phyloP scores from a whole-genome alignment of 64 coral and sea anemone genomes.

The Dendronephthya gigantea region DNA sequence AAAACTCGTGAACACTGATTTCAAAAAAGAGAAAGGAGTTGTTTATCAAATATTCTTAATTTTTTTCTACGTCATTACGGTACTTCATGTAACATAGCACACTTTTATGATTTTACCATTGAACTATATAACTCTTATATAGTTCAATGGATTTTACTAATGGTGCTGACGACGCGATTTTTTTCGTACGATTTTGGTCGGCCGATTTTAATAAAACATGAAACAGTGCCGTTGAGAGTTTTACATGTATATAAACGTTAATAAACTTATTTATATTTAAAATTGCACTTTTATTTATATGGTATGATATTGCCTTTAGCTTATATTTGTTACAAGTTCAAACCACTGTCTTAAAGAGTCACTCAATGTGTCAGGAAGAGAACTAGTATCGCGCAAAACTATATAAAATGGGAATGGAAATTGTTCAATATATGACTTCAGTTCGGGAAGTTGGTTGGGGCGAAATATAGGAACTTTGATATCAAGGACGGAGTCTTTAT shows the following conservation, averaged over 20 bases:
- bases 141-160: too few species aligned
- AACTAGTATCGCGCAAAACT: constrained; percentile 68
- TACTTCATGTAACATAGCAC: neutral
- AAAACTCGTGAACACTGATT: too few species aligned
- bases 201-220: too few species aligned
- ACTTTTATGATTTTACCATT: neutral
- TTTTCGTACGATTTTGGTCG: too few species aligned
- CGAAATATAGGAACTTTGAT: constrained; percentile 90
- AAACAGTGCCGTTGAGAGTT: too few species aligned
- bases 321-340: constrained; percentile 70
- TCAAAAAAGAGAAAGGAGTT: too few species aligned
- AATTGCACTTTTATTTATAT: neutral
- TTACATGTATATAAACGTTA: too few species aligned
- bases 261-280: too few species aligned
- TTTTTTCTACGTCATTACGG: neutral
- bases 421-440: constrained; percentile 90
- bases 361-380: constrained; percentile 66
- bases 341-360: constrained; percentile 98
- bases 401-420: constrained; percentile 85
- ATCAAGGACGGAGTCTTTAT: constrained; percentile 88
- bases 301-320: neutral
- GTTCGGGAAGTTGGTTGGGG: constrained; percentile 53
- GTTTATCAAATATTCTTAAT: neutral
- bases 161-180: too few species aligned
- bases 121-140: too few species aligned